These are phyloP conservation scores for Syngnathus acus DNA, from an alignment of 2,797 vertebrate genomes.

Conservation along the genomic window DNA sequence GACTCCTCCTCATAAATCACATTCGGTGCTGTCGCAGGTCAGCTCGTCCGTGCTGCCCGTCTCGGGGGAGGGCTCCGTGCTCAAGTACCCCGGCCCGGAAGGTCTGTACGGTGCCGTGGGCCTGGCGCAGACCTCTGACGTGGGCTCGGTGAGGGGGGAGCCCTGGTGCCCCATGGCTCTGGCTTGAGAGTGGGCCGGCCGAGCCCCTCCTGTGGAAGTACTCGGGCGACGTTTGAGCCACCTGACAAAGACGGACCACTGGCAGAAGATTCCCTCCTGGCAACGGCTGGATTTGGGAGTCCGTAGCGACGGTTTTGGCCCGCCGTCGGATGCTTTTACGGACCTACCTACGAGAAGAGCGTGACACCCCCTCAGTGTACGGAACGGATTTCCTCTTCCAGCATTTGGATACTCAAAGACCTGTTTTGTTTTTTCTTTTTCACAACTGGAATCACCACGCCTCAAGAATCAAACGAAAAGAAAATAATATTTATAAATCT, in stretches of 20 bases:
- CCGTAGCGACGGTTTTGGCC: background rate
- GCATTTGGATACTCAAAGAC: constrained; percentile 59
- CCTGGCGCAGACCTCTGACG: constrained; percentile 81
- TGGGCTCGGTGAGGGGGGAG: constrained; percentile 85
- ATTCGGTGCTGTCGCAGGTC: constrained; percentile 63
- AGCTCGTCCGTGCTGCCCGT: constrained; percentile 83
- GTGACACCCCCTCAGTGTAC: constrained; percentile 37
- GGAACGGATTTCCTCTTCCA: constrained; percentile 60
- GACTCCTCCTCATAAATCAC: constrained; percentile 6
- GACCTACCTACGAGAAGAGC: constrained; percentile 36
- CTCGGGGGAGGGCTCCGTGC: constrained; percentile 76
- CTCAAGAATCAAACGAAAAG: constrained; percentile 67
- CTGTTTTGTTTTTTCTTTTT: constrained; percentile 33
- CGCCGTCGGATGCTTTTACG: constrained; percentile 33
- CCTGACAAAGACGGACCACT: constrained; percentile 22
- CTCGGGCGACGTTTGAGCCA: constrained; percentile 27
- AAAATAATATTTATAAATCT: constrained; percentile 76
- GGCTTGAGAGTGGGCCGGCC: constrained; percentile 70
- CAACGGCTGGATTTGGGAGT: background rate
- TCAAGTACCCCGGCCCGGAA: constrained; percentile 89
- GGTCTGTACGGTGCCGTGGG: constrained; percentile 85
- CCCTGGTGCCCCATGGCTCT: constrained; percentile 93
- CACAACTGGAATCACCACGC: constrained; percentile 75
- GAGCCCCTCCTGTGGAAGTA: constrained; percentile 41
- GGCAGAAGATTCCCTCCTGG: background rate